Evolutionary conservation across 2,113 vertebrate genomes (phyloP), one percentile per base, ranked within the genome.

Genomic region (Centropus unirufus): DNA sequence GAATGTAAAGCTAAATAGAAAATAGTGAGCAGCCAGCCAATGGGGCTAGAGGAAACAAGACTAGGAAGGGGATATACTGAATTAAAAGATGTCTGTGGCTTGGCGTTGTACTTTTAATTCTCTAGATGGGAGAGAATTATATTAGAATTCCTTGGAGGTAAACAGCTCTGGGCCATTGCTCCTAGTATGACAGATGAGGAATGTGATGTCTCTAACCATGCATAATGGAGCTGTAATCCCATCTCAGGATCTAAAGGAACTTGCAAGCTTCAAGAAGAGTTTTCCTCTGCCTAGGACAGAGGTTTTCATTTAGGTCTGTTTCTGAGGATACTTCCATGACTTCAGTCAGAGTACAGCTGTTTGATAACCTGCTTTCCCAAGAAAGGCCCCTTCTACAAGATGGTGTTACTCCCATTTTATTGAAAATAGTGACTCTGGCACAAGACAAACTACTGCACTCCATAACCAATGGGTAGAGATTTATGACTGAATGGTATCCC

Each of bases 81-180:
- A 76, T 34, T 49, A 54, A 73, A 92, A 90, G 46, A 36, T 22
- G 51, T 42, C 62, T 54, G 34, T 76, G 79, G 34, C 24, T 92
- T 74, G 76, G 57, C 36, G 52, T 12, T 68, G 22, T 86, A 30
- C 75, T 81, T 80, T n/a, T 36, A 73, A 36, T 36, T 36, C 36
- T 58, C 72, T 83, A 87, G 55, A 74, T 79, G 55, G 51, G 49
- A 87, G 64, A 57, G 21, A 61, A 84, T 74, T 69, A 58, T 36
- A 57, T 83, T 68, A 64, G 67, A 87, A 93, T n/a, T 86, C 75
- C 78, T 67, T 83, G 72, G 69, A 95, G 40, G 42, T 73, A 69
- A 92, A 93, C 72, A 93, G 66, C 69, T 91, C 73, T 92, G 73
- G 81, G 75, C 42, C 58, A 57, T 95, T 90, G 66, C 51, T 89